These are phyloP conservation scores for Ciconia nigra DNA, from an alignment of 2,797 vertebrate species.

Conservation along the genomic window DNA sequence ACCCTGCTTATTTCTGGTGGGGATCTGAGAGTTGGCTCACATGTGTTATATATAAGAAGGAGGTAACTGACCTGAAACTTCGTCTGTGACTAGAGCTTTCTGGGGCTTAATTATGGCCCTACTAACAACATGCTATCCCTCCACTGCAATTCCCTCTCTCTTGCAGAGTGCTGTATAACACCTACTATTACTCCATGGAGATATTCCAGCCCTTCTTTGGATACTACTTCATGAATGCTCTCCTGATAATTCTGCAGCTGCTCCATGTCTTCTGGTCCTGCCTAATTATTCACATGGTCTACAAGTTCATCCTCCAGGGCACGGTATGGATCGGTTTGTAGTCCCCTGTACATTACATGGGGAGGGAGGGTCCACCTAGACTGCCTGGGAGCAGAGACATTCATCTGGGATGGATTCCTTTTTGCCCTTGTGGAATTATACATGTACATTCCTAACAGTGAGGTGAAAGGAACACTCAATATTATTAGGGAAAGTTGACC, in stretches of 20 bases:
- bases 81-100: background rate
- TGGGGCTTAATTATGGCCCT: background rate
- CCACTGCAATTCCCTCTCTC: background rate
- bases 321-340: slow-evolving; percentile 74
- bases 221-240: slow-evolving; percentile 89
- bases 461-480: background rate
- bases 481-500: background rate
- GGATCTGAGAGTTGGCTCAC: background rate
- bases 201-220: slow-evolving; percentile 83
- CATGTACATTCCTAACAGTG: background rate
- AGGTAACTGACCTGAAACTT: background rate
- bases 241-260: slow-evolving; percentile 84
- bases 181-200: slow-evolving; percentile 80
- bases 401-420: background rate
- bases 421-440: background rate
- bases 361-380: background rate
- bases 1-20: background rate
- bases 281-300: slow-evolving; percentile 90
- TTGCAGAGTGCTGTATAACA: slow-evolving; percentile 85
- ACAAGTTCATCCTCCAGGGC: slow-evolving; percentile 82
- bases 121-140: background rate
- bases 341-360: background rate
- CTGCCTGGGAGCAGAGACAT: background rate
- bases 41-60: background rate
- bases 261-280: slow-evolving; percentile 93